A percentile compares a stretch with the other conserved stretches of the same genome.
These are phyloP conservation scores for Heliconius hortense DNA, from an alignment of 2,888 invertebrate genomes.

Conservation along the genomic window DNA sequence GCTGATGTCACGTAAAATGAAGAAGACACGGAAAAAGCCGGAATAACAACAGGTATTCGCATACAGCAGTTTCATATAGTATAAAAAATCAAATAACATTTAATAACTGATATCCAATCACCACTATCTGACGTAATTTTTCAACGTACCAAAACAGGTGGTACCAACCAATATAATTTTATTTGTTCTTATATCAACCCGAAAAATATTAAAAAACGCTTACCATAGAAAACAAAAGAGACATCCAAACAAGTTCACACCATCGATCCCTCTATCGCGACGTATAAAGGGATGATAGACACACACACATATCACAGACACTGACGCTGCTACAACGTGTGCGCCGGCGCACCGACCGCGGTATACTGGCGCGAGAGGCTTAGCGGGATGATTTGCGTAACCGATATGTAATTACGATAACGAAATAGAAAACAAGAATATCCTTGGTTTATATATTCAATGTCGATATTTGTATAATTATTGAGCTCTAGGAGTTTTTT, in stretches of 20 bases:
- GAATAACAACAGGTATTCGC: too few species aligned
- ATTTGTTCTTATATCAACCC: too few species aligned
- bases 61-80: not conserved
- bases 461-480: slow-evolving; percentile 19
- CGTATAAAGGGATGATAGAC: slow-evolving; percentile 72
- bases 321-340: slow-evolving; percentile 50
- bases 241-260: slow-evolving; percentile 51
- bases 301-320: slow-evolving; percentile 50
- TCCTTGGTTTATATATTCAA: slow-evolving; percentile 33
- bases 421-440: slow-evolving; percentile 35
- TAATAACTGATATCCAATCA: slow-evolving; percentile 15
- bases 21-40: not conserved
- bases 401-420: slow-evolving; percentile 40
- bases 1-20: slow-evolving; percentile 4
- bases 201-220: not conserved
- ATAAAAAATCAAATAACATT: not conserved
- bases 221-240: slow-evolving; percentile 50
- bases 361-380: slow-evolving; percentile 57
- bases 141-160: slow-evolving; percentile 29
- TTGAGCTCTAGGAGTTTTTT: too few species aligned
- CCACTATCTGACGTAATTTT: slow-evolving; percentile 19
- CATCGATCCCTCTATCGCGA: slow-evolving; percentile 68
- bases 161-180: not conserved
- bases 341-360: slow-evolving; percentile 66
- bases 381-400: slow-evolving; percentile 46